Evolutionary conservation across 2,888 invertebrate genomes (phyloP).

Genomic region (Eudasyphora cyanicolor): DNA sequence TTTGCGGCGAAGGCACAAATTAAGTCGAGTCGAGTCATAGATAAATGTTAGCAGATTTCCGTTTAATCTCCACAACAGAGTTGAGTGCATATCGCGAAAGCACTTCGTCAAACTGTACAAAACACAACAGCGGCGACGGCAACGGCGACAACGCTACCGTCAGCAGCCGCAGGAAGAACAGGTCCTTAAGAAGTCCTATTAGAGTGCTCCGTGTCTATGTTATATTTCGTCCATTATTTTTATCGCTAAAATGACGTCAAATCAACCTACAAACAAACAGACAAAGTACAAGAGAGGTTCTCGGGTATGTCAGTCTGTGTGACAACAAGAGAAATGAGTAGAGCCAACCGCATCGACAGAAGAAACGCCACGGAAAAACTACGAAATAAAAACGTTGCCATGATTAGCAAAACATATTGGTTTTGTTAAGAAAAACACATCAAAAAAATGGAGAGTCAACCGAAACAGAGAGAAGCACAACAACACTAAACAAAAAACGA

Average conservation of each 20-base stretch:
- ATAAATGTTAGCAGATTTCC: conserved; percentile 40
- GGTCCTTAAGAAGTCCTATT: conserved; percentile 1
- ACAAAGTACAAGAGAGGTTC: neutral
- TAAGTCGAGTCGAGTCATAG: conserved; percentile 45
- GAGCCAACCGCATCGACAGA: conserved; percentile 3
- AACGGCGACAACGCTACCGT: conserved; percentile 54
- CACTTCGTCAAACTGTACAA: conserved; percentile 46
- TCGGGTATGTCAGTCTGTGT: neutral
- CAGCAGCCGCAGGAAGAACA: conserved; percentile 48
- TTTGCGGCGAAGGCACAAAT: neutral
- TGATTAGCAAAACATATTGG: conserved; percentile 48
- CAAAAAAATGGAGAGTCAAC: too few relatives aligned
- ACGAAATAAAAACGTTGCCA: conserved; percentile 23
- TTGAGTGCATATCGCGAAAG: conserved; percentile 50
- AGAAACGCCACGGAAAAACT: neutral
- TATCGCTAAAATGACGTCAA: conserved; percentile 51
- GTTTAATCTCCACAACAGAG: conserved; percentile 40
- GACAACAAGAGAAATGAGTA: conserved; percentile 13
- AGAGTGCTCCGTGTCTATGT: conserved; percentile 57
- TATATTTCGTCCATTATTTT: conserved; percentile 67
- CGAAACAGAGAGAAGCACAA: neutral
- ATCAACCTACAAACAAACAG: too few relatives aligned
- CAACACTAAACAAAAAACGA: neutral
- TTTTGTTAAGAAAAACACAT: conserved; percentile 32
- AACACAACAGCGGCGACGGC: conserved; percentile 12